Conservation (phyloP, 2,113 vertebrate genomes). For the Pygoscelis antarcticus region DNA sequence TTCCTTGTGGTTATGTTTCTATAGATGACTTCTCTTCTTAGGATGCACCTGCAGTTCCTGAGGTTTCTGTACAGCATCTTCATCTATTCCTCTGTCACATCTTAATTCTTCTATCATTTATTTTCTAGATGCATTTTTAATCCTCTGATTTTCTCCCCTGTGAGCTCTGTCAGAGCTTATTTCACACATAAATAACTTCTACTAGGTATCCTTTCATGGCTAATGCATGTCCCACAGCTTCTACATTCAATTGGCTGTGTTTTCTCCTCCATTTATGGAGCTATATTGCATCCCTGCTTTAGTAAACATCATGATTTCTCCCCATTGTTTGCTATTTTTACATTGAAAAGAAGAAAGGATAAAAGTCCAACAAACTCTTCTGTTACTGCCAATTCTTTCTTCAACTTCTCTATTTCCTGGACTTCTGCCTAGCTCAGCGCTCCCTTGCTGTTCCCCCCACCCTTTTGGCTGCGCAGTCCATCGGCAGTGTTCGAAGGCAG, state of each 20-base stretch:
- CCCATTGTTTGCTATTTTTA: neutral
- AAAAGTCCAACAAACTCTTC: neutral
- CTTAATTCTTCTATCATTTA: neutral
- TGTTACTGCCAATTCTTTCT: neutral
- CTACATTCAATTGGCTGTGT: neutral
- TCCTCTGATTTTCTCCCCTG: neutral
- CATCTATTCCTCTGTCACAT: neutral
- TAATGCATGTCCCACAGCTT: neutral
- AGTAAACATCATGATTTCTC: neutral
- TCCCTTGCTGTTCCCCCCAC: neutral
- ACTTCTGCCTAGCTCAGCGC: neutral
- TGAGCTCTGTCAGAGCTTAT: neutral
- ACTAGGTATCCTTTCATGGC: neutral
- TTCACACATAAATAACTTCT: neutral
- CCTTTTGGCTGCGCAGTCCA: accelerated
- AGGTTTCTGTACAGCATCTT: neutral
- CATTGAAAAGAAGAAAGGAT: neutral
- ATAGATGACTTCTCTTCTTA: neutral
- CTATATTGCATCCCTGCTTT: neutral
- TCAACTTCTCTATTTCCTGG: neutral
- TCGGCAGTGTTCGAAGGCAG: neutral
- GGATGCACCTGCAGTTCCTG: neutral
- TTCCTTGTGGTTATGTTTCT: neutral
- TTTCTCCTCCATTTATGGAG: neutral
- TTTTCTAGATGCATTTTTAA: neutral